Percentiles rank a stretch among this genome's conserved stretches.
Evolutionary conservation across 2,888 invertebrate species (phyloP).

Genomic region (Mesorhabditis belari): DNA sequence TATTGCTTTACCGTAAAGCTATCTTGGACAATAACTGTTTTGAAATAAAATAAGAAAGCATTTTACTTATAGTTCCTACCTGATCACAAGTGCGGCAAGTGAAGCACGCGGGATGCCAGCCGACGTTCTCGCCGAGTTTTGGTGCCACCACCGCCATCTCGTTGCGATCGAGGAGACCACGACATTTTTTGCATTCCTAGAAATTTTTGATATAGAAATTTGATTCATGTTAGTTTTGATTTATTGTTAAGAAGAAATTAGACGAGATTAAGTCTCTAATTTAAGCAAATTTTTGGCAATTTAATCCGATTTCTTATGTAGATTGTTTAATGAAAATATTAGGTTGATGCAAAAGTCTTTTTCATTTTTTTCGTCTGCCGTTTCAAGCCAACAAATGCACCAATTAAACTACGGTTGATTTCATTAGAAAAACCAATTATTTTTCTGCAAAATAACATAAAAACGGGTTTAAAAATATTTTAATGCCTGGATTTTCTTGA

Average conservation of each 20-base stretch:
- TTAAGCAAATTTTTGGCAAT: too few species aligned
- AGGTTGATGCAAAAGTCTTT: too few species aligned
- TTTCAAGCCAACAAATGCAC: too few species aligned
- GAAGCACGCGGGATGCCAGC: conserved; percentile 66
- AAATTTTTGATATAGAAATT: conserved; percentile 1
- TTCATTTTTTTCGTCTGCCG: too few species aligned
- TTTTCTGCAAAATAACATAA: too few species aligned
- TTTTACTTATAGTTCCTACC: conserved; percentile 12
- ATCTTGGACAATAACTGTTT: not conserved
- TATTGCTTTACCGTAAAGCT: not conserved
- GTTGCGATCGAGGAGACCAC: conserved; percentile 70
- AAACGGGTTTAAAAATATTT: too few species aligned
- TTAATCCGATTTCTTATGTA: too few species aligned
- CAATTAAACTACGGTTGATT: too few species aligned
- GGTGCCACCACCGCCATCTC: conserved; percentile 78
- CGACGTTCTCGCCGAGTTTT: conserved; percentile 61
- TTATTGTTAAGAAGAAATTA: not conserved
- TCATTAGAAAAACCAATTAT: too few species aligned
- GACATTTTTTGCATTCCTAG: conserved; percentile 77
- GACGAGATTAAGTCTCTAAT: not conserved
- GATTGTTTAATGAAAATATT: too few species aligned
- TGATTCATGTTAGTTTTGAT: not conserved
- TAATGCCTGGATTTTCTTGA: too few species aligned
- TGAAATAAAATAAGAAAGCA: not conserved
- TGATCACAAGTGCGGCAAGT: conserved; percentile 47